Conservation (phyloP, 2,797 vertebrate genomes). For the Denticeps clupeoides region DNA sequence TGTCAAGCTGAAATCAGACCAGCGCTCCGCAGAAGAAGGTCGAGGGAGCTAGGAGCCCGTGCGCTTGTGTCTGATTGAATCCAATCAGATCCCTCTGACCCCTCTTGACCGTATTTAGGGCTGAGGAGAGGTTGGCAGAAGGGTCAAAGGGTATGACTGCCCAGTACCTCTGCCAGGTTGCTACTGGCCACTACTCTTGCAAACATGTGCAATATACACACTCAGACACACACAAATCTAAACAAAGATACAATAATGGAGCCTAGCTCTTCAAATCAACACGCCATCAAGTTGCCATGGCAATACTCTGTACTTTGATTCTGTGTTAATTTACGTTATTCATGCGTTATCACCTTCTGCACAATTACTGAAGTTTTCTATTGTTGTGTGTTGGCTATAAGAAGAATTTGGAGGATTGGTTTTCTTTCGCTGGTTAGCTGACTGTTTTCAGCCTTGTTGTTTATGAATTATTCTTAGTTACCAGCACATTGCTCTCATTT, state of each 20-base stretch:
- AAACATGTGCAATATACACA: slow-evolving; percentile 6
- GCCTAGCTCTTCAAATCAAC: not conserved
- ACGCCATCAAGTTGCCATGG: not conserved
- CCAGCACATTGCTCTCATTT: too few species aligned
- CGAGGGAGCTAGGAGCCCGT: slow-evolving; percentile 65
- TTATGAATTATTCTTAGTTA: too few species aligned
- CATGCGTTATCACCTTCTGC: not conserved
- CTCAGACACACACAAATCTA: slow-evolving; percentile 28
- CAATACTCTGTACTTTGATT: not conserved
- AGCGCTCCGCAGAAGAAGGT: slow-evolving; percentile 84
- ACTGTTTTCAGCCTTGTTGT: too few species aligned
- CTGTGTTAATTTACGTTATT: not conserved
- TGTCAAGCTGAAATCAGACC: slow-evolving; percentile 94
- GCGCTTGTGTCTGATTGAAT: too few species aligned
- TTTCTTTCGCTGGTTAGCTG: too few species aligned
- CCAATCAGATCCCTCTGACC: slow-evolving; percentile 50
- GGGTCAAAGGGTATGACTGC: not conserved
- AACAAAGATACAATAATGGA: slow-evolving; percentile 5
- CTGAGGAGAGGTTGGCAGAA: not conserved
- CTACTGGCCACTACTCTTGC: not conserved
- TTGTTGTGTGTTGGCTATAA: too few species aligned
- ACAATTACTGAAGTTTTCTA: too few species aligned
- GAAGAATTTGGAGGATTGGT: too few species aligned
- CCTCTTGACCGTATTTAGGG: not conserved
- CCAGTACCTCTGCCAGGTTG: not conserved